These are phyloP conservation scores for Eleutherodactylus coqui DNA, from an alignment of 2,797 vertebrate species.

Conservation along the genomic window DNA sequence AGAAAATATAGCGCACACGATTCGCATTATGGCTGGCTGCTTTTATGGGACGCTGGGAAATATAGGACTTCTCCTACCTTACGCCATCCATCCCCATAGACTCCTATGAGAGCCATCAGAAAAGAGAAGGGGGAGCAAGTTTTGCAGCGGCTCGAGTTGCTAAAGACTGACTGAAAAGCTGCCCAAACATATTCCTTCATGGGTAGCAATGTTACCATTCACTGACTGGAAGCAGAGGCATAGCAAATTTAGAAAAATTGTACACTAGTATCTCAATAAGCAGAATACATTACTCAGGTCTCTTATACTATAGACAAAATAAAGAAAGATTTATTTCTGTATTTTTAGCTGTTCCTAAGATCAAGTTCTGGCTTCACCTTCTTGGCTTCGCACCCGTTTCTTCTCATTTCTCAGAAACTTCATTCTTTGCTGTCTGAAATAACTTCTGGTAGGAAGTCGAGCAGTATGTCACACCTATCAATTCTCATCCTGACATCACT, in stretches of 20 bases:
- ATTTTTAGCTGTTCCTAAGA: background rate
- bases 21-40: too few relatives aligned
- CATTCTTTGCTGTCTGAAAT: background rate
- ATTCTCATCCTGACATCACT: background rate
- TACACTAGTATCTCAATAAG: background rate
- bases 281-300: background rate
- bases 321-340: background rate
- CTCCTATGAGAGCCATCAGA: too few relatives aligned
- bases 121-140: too few relatives aligned
- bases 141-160: too few relatives aligned
- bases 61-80: too few relatives aligned
- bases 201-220: background rate
- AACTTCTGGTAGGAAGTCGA: background rate
- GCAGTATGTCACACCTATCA: conserved; percentile 15
- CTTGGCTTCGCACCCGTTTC: background rate
- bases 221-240: background rate
- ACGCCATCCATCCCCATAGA: too few relatives aligned
- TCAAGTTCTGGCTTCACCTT: background rate
- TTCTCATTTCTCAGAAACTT: background rate
- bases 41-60: too few relatives aligned
- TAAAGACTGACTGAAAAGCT: too few relatives aligned
- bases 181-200: too few relatives aligned
- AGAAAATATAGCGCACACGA: too few relatives aligned
- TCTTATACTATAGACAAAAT: background rate
- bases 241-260: background rate